Evolutionary conservation across 1,140 invertebrate genomes (phyloP).

Genomic region (Drosophila eugracilis): DNA sequence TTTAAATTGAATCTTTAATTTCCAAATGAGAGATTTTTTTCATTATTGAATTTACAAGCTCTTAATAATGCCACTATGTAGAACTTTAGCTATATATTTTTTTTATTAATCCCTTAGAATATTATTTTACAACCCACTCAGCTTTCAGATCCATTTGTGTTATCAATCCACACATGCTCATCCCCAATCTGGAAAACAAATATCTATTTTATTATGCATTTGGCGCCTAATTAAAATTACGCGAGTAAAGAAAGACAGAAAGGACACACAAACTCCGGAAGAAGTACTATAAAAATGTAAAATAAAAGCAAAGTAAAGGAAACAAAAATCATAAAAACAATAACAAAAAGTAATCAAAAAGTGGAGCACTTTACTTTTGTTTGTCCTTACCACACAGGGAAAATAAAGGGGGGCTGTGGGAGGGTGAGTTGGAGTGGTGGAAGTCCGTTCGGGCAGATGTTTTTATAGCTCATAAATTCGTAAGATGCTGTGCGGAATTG

Average conservation of each 20-base stretch:
- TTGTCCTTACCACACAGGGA: slow-evolving; percentile 36
- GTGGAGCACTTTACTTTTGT: slow-evolving; percentile 66
- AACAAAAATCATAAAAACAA: slow-evolving; percentile 76
- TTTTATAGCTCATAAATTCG: slow-evolving; percentile 84
- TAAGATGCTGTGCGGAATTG: slow-evolving; percentile 77
- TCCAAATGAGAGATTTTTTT: not conserved
- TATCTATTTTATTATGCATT: slow-evolving; percentile 68
- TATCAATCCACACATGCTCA: slow-evolving; percentile 8
- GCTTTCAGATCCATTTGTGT: not conserved
- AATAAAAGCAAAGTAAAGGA: slow-evolving; percentile 67
- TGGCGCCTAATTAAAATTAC: slow-evolving; percentile 78
- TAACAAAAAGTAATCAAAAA: slow-evolving; percentile 82
- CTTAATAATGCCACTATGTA: not conserved
- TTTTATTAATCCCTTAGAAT: not conserved
- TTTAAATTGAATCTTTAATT: slow-evolving; percentile 6
- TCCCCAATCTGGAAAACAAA: slow-evolving; percentile 3
- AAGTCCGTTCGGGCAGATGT: slow-evolving; percentile 67
- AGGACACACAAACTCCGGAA: slow-evolving; percentile 25
- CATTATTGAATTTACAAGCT: not conserved
- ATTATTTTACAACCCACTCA: not conserved
- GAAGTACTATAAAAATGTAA: slow-evolving; percentile 63
- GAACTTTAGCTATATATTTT: not conserved
- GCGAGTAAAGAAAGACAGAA: slow-evolving; percentile 14
- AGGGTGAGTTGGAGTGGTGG: slow-evolving; percentile 6
- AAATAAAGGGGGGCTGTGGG: slow-evolving; percentile 15